Base-by-base conservation (phyloP, 2,888 invertebrate species). In the Acronicta aceris region DNA sequence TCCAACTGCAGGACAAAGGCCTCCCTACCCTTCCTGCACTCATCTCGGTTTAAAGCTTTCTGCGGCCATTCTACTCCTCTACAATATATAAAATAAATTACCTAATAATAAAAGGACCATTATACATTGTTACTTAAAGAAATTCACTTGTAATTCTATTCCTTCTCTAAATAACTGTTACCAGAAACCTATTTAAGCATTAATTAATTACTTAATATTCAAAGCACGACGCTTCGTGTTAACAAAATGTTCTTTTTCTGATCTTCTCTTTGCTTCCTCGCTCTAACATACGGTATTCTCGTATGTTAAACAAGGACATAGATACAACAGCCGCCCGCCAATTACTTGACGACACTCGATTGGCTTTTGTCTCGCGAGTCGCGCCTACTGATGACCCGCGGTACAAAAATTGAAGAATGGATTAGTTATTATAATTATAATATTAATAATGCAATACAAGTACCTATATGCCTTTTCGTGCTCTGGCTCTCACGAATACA, bases 311-410 rank as follows among this genome's bases (percentile, higher is more conserved):
- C 10, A 49, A 47, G 41, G 61, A 59, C 1, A 15, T 52, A 25
- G 9, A 55, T 36, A 54, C 21, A 60, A 49, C 42, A 65, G 36
- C 30, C 47, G 30, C 21, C 59, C 76, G 68, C 68, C 76, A 76
- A 76, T 68, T 78, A 78, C 65, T 76, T 61, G 72, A 68, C 71
- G 68, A 65, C 58, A 65, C 65, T 78, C 63, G 75, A 76, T 78
- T 64, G 78, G 72, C 71, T 78, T 71, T 78, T 75, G 76, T 78
- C 71, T 75, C 60, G 59, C 51, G 71, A 74, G 47, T 70, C 49
- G 65, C 51, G 66, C 52, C 56, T 56, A 43, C 46, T 1, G 36
- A 36, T 59, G n/a, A 10, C 4, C 25, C 46, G 7, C 52, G 71
- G 51, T 47, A 56, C 51, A 13, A 25, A 36, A 60, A 58, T 59